Conservation (phyloP, 2,113 vertebrate genomes). For the Corythoichthys intestinalis region DNA sequence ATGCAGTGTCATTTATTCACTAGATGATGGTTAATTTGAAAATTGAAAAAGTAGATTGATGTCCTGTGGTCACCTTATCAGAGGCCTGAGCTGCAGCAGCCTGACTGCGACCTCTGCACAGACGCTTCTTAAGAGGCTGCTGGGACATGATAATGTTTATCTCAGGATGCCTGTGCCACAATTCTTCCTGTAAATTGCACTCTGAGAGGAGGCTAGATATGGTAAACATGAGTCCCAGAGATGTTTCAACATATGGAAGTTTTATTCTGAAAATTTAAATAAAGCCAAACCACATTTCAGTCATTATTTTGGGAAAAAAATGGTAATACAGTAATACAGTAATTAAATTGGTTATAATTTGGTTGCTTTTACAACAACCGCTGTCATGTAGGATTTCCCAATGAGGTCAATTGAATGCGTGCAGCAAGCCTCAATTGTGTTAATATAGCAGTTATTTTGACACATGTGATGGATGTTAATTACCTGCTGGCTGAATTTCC, state of each 20-base stretch:
- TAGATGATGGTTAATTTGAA: background rate
- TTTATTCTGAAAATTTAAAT: background rate
- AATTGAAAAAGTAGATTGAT: background rate
- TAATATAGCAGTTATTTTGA: conserved; percentile 63
- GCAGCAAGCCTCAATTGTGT: conserved; percentile 49
- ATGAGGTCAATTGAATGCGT: conserved; percentile 47
- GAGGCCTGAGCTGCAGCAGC: conserved; percentile 21
- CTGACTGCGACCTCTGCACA: conserved; percentile 18
- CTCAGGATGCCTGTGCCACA: conserved; percentile 37
- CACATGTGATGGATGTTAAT: conserved; percentile 68
- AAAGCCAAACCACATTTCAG: background rate
- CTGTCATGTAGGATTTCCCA: conserved; percentile 40
- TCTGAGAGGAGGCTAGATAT: conserved; percentile 8
- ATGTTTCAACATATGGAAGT: background rate
- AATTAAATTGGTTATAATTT: background rate
- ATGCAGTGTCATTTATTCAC: background rate
- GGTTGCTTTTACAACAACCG: conserved; percentile 20
- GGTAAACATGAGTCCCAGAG: conserved; percentile 12
- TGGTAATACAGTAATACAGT: background rate
- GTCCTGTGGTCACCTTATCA: background rate
- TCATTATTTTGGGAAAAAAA: background rate
- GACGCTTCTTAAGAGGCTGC: conserved; percentile 36
- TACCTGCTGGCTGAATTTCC: conserved; percentile 41
- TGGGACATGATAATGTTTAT: conserved; percentile 63
- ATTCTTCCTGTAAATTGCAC: conserved; percentile 35